These are phyloP conservation scores for Ophioninae sp. DNA, from an alignment of 2,888 invertebrate genomes.

Conservation along the genomic window DNA sequence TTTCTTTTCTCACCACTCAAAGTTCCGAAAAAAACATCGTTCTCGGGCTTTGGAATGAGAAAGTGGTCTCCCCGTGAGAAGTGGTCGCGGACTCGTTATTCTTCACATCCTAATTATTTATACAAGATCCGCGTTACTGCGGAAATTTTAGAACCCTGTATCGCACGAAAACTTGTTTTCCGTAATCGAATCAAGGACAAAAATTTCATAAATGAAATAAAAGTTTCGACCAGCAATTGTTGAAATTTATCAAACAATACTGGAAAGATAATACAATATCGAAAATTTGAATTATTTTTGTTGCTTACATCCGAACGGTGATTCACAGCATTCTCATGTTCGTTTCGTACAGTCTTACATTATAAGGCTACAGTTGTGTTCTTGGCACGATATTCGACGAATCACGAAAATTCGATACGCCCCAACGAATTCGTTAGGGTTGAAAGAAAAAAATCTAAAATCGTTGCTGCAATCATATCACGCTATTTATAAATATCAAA, in stretches of 20 bases:
- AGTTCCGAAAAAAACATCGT: neutral
- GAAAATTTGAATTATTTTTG: conserved; percentile 22
- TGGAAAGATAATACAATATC: neutral
- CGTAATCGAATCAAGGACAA: neutral
- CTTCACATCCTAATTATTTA: too few relatives aligned
- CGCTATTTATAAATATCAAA: neutral
- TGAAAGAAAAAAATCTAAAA: conserved; percentile 25
- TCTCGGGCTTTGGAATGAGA: conserved; percentile 15
- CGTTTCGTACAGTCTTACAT: conserved; percentile 25
- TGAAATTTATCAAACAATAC: neutral
- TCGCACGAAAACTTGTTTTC: too few relatives aligned
- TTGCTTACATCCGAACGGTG: conserved; percentile 15
- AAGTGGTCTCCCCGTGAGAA: neutral
- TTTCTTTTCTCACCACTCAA: neutral
- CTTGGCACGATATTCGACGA: conserved; percentile 69
- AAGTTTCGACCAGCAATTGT: neutral
- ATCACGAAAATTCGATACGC: conserved; percentile 56
- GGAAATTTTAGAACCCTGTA: too few relatives aligned
- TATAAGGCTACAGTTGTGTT: conserved; percentile 60
- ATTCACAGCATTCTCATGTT: conserved; percentile 44
- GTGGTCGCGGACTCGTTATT: too few relatives aligned
- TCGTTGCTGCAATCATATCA: neutral
- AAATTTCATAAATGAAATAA: neutral
- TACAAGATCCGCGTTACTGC: too few relatives aligned
- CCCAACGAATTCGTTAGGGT: conserved; percentile 33